Conservation (phyloP, 2,113 vertebrate species). For the Mastomys natalensis region DNA sequence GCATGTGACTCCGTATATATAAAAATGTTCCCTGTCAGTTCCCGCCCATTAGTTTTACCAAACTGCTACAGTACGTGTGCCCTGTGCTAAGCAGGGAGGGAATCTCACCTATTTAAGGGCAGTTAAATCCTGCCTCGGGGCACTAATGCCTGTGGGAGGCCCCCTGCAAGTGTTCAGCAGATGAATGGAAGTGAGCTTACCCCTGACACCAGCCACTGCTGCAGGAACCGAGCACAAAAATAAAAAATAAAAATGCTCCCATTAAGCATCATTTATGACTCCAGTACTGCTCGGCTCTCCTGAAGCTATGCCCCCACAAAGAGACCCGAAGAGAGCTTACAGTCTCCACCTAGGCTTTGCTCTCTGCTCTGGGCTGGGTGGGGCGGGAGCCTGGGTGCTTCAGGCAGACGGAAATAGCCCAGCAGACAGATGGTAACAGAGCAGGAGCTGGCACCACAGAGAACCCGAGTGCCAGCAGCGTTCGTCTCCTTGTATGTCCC, state of each 20-base stretch:
- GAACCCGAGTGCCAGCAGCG: background rate
- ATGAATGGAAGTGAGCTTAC: background rate
- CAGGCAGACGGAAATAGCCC: background rate
- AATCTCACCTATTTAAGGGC: background rate
- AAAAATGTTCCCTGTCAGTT: background rate
- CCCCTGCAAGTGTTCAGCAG: background rate
- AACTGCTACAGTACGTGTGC: background rate
- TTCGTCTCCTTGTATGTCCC: background rate
- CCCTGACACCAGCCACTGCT: background rate
- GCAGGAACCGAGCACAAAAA: background rate
- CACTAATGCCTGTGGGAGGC: rapidly evolving
- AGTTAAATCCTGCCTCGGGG: too few relatives aligned
- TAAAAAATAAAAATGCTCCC: rapidly evolving
- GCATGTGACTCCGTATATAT: background rate
- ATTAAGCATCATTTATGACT: background rate
- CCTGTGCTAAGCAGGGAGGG: background rate
- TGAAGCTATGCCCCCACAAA: background rate
- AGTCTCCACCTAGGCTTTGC: background rate
- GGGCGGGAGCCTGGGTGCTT: background rate
- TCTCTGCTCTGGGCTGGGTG: background rate
- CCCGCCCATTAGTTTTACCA: background rate
- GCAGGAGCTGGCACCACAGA: background rate
- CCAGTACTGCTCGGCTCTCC: background rate
- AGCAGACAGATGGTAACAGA: background rate
- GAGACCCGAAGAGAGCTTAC: background rate